phyloP scores from a whole-genome alignment of 2,888 invertebrate genomes.

The Sepioteuthis lessoniana region DNA sequence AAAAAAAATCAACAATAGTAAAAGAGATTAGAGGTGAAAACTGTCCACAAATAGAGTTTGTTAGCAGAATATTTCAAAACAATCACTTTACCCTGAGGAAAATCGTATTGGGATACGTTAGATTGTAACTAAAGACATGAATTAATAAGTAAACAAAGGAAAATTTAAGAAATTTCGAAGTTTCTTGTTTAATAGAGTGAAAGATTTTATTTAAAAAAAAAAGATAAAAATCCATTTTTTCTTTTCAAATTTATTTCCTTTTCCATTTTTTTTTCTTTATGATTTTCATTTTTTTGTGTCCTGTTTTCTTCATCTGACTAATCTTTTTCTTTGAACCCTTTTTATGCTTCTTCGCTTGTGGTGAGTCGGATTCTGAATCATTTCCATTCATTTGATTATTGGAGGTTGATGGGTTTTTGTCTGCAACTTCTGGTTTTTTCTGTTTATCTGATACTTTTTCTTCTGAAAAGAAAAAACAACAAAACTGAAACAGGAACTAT shows the following conservation, averaged over 20 bases:
- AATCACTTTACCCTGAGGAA: no score
- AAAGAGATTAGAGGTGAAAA: no score
- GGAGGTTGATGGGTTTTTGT: background rate
- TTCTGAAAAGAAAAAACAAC: background rate
- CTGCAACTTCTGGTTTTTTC: background rate
- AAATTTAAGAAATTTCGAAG: background rate
- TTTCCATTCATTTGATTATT: background rate
- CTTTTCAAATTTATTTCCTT: background rate
- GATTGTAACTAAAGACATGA: no score
- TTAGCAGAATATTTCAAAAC: no score
- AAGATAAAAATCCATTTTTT: background rate
- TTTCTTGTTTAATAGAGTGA: background rate
- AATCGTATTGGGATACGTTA: no score
- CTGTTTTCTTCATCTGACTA: background rate
- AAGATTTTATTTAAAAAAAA: background rate
- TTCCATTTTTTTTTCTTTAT: constrained; percentile 43
- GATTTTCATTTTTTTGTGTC: constrained; percentile 48
- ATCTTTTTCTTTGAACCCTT: background rate
- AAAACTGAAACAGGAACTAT: background rate
- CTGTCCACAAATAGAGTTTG: no score
- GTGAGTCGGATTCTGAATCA: background rate
- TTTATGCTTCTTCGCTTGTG: background rate
- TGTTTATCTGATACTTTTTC: background rate
- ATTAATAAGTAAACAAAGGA: background rate
- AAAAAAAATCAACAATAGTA: no score